A percentile compares a stretch with the other conserved stretches of the same genome.
Conservation (phyloP, 2,888 invertebrate species). For the Spilarctia lutea region DNA sequence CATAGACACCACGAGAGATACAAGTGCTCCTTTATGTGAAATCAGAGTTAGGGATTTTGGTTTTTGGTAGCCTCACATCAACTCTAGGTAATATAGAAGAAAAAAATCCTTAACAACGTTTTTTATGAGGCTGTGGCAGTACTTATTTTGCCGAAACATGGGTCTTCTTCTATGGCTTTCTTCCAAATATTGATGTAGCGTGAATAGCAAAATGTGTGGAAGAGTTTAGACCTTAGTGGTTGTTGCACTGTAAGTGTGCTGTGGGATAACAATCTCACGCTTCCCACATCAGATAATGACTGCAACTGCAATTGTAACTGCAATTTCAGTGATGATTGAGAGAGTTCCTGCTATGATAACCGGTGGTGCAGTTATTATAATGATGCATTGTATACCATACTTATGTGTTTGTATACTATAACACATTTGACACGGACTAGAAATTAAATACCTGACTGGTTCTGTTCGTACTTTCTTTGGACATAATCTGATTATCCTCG, state of each 20-base stretch:
- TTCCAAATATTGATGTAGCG: neutral
- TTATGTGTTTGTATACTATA: neutral
- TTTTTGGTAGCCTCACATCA: neutral
- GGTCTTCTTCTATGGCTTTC: neutral
- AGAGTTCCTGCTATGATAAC: neutral
- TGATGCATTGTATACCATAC: no score
- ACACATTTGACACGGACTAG: neutral
- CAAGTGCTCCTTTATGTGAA: neutral
- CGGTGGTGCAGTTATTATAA: neutral
- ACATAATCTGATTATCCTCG: no score
- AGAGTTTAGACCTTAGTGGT: constrained; percentile 11
- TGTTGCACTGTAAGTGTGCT: neutral
- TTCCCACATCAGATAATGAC: constrained; percentile 25
- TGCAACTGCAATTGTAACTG: constrained; percentile 12
- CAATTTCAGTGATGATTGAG: neutral
- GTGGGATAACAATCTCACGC: constrained; percentile 40
- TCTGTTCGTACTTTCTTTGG: no score
- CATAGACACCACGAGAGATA: neutral
- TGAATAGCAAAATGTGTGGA: constrained; percentile 12
- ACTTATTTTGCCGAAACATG: neutral
- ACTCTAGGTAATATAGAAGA: no score
- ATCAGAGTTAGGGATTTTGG: neutral
- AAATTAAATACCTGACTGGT: no score
- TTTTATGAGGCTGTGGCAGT: no score
- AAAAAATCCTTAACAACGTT: no score